Evolutionary conservation across 2,797 vertebrate species (phyloP).

Genomic region (Lophotriccus pileatus): DNA sequence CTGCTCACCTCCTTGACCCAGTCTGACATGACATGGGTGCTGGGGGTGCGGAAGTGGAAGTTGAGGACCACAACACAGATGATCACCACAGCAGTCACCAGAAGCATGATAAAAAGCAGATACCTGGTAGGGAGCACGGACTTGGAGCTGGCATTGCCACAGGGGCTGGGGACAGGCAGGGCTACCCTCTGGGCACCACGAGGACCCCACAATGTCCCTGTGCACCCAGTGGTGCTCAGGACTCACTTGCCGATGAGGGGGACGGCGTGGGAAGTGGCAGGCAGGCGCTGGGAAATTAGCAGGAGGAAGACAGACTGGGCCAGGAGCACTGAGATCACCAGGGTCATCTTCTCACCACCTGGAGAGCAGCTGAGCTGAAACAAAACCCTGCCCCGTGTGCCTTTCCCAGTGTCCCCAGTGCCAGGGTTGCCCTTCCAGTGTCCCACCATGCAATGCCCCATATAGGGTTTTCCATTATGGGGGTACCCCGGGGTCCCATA

Average conservation of each 20-base stretch:
- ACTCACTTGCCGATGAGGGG: conserved; percentile 95
- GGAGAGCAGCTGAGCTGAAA: background rate
- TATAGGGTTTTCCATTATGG: background rate
- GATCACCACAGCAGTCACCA: conserved; percentile 89
- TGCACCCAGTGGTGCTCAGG: accelerated
- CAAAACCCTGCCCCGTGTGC: background rate
- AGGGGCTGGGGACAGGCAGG: background rate
- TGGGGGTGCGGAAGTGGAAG: conserved; percentile 93
- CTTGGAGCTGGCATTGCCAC: background rate
- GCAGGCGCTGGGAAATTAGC: conserved; percentile 93
- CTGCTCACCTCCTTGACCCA: conserved; percentile 85
- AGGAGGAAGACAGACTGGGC: conserved; percentile 96
- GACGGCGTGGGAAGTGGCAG: conserved; percentile 90
- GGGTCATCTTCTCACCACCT: conserved; percentile 97
- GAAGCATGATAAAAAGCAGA: conserved; percentile 94
- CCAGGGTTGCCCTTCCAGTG: background rate
- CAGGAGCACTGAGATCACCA: conserved; percentile 94
- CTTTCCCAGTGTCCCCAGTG: background rate
- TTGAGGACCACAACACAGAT: conserved; percentile 91
- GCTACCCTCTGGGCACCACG: background rate
- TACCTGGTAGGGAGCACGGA: conserved; percentile 76
- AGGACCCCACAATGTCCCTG: accelerated
- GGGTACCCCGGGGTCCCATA: background rate
- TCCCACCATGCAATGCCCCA: background rate
- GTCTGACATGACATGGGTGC: conserved; percentile 89